Conservation (phyloP, 2,888 invertebrate species). For the Brachypalpus laphriformis region DNA sequence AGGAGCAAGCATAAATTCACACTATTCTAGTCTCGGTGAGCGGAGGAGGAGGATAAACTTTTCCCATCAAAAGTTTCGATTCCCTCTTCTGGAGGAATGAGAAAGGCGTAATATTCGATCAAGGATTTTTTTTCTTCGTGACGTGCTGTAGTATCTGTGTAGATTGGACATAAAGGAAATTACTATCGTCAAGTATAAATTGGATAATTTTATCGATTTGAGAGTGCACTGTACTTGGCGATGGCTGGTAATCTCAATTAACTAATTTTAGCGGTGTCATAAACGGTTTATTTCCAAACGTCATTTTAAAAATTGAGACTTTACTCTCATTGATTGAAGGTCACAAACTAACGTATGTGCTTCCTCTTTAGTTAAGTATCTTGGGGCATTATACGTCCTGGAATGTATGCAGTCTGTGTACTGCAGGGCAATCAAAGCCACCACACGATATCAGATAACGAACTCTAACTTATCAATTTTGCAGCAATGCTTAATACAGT, state of each 20-base stretch:
- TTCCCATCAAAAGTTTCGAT: slow-evolving; percentile 71
- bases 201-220: slow-evolving; percentile 19
- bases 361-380: too few species aligned
- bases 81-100: neutral
- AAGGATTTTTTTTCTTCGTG: neutral
- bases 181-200: slow-evolving; percentile 24
- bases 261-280: neutral
- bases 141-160: neutral
- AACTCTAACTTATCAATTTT: too few species aligned
- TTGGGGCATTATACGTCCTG: too few species aligned
- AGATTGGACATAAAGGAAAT: slow-evolving; percentile 24
- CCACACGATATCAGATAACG: too few species aligned
- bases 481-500: too few species aligned
- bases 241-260: neutral
- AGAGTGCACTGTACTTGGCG: neutral
- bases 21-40: neutral
- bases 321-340: too few species aligned
- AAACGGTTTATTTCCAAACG: neutral
- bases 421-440: too few species aligned
- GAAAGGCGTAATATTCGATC: slow-evolving; percentile 14
- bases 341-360: too few species aligned
- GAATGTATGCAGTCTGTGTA: too few species aligned
- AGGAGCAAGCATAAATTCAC: slow-evolving; percentile 13
- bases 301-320: too few species aligned
- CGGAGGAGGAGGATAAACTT: slow-evolving; percentile 38